Base-by-base conservation (phyloP, 1,140 invertebrate species). In the Drosophila kanapiae region DNA sequence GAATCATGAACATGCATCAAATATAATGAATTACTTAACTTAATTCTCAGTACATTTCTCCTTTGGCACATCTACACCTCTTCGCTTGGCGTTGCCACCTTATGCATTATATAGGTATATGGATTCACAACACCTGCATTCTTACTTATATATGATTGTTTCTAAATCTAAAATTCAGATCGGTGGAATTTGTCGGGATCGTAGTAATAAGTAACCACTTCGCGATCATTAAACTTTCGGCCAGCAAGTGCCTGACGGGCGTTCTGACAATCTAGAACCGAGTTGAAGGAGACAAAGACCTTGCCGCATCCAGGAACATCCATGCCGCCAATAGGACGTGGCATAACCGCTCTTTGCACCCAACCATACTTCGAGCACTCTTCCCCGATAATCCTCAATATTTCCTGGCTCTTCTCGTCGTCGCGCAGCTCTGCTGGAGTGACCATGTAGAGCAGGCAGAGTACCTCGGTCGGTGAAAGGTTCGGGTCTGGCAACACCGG, bases 371-470 rank as follows among this genome's bases (percentile, higher is more conserved):
- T 99, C 80, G 97, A 97, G 93, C 99, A 99, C 93, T 99, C 99
- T 93, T 99, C 98, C 85, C 97, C 96, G 80, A 99, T 99, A 93
- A 99, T 99, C 93, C 99, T 99, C 47, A 99, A 94, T 91, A 99
- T 99, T 92, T 99, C 99, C 94, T 99, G 98, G 93, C 99, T 99
- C 94, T 99, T 99, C 91, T 99, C 98, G 93, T 99, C 99, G 93
- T 99, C 98, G 88, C 96, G 96, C 60, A 99, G 94, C 93, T 99
- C 99, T 74, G 99, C 99, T 3, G 98, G 97, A 1, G 97, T 98
- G 2, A 99, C 98, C 98, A 99, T 99, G 94, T 99, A 99, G 93
- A 99, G 95, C 23, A 99, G 94, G 94, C 99, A 99, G 3, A 99
- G 94, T 18, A 99, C 96, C 94, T 99, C 98, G 5, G 99, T 99